Conservation (phyloP, 1,140 invertebrate genomes). For the Bombyx mori region ASM3026992v2 NC_085123.1:5141001-5141500, state of each 20-base stretch:
- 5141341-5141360: conserved; percentile 67
- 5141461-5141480: conserved; percentile 14
- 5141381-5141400: conserved; percentile 17
- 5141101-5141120: too few species aligned
- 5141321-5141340: conserved; percentile 67
- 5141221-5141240: conserved; percentile 32
- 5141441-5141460: conserved; percentile 69
- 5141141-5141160: too few species aligned
- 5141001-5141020: conserved; percentile 59
- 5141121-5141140: too few species aligned
- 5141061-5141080: too few species aligned
- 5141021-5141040: conserved; percentile 31
- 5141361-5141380: conserved; percentile 38
- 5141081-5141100: too few species aligned
- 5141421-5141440: conserved; percentile 15
- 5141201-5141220: conserved; percentile 58
- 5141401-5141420: conserved; percentile 12
- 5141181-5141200: conserved; percentile 43
- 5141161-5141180: too few species aligned
- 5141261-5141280: too few species aligned
- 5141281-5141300: conserved; percentile 38
- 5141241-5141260: conserved; percentile 1
- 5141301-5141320: conserved; percentile 67
- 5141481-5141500: conserved; percentile 23
- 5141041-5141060: too few species aligned